Evolutionary conservation across 2,797 vertebrate genomes (phyloP).

Genomic region (Phoebastria nigripes): DNA sequence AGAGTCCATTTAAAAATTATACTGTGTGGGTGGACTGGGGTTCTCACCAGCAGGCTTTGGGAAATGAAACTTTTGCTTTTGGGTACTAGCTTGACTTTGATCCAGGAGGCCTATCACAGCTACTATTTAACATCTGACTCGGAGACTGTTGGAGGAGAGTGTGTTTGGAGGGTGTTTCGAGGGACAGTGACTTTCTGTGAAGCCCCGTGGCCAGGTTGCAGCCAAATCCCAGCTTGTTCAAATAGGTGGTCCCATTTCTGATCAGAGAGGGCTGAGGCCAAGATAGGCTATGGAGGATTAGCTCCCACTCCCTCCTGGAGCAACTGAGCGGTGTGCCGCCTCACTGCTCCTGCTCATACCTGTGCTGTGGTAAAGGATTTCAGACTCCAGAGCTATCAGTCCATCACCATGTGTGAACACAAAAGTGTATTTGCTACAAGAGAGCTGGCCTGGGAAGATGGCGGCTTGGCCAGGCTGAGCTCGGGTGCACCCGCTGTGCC

Average conservation of each 20-base stretch:
- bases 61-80: background rate
- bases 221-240: background rate
- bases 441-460: conserved; percentile 15
- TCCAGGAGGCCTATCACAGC: background rate
- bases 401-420: background rate
- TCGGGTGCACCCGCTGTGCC: conserved; percentile 42
- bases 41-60: background rate
- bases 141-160: background rate
- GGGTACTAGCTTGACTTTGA: background rate
- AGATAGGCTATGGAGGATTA: background rate
- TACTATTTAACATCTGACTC: background rate
- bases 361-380: background rate
- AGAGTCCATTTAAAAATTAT: conserved; percentile 41
- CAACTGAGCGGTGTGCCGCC: fast-evolving
- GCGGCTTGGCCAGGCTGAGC: background rate
- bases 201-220: background rate
- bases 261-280: background rate
- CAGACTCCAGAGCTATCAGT: background rate
- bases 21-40: background rate
- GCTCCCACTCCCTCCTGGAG: background rate
- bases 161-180: background rate
- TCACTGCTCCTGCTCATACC: background rate
- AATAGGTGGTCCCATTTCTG: background rate
- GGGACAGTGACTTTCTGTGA: background rate
- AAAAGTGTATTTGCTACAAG: background rate